Evolutionary conservation across 2,888 invertebrate genomes (phyloP), one percentile per base, ranked within the genome.

Genomic region (Ornithoptera priamus): DNA sequence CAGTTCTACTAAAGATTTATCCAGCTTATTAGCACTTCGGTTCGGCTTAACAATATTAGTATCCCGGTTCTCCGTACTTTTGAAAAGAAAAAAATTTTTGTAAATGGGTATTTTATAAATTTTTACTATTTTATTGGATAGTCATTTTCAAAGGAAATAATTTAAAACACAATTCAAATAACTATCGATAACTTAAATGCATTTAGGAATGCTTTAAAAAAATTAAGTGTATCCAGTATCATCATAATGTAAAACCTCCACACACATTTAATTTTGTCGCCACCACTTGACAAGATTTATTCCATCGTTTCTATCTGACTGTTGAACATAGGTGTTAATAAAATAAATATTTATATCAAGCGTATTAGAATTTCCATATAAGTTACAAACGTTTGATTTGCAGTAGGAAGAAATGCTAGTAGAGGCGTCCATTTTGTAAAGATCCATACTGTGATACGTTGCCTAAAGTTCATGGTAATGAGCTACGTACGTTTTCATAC

Each of bases 391-490:
- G 18, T 62, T 62, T 62, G 56, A 67, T 67, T 62, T 67, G 57
- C 42, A 24, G 39, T 56, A 39, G 39, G 20, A 59, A 59, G 64
- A 60, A 53, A 68, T 36, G 59, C 17, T 22, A 36, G 24, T 39
- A 60, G 60, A 61, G 60, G 69, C 56, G n/a, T 57, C 42, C 42
- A 65, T 65, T 69, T 61, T 59, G 64, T 63, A 59, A 53, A 63
- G 59, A 68, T 69, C 65, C 30, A 24, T 60, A 65, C 65, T 65
- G 69, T 61, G 53, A 65, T 56, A 61, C 61, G 39, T 67, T 61
- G 24, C 65, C 69, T 69, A 56, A 69, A 69, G 56, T 53, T 22
- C 53, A 69, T 69, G 69, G 65, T 69, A 69, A 65, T 69, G 50
- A 39, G 69, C 69, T 56, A 10, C 62, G 59, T 46, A 57, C 20